phyloP scores from a whole-genome alignment of 2,113 vertebrate species.

The Notarius lentiginosus region DNA sequence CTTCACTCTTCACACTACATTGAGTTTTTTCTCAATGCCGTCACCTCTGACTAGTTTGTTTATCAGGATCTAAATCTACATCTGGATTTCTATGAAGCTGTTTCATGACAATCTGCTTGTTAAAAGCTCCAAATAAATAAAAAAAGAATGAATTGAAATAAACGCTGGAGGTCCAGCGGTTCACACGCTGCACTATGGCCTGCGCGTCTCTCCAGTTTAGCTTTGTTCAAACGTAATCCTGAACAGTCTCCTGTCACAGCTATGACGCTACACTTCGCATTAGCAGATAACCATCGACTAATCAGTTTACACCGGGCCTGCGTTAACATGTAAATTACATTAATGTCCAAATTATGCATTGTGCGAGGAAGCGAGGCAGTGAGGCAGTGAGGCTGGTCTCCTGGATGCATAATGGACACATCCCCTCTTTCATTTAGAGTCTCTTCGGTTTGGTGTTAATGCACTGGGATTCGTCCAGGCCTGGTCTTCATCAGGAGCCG shows the following conservation, averaged over 20 bases:
- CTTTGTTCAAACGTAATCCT: slow-evolving; percentile 59
- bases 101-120: background rate
- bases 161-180: background rate
- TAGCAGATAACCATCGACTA: slow-evolving; percentile 78
- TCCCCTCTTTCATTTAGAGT: slow-evolving; percentile 73
- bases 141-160: background rate
- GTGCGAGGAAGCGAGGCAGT: slow-evolving; percentile 64
- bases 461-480: slow-evolving; percentile 68
- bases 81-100: background rate
- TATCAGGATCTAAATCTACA: background rate
- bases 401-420: slow-evolving; percentile 68
- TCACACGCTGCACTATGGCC: background rate
- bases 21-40: background rate
- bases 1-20: background rate
- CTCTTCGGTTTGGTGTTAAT: slow-evolving; percentile 75
- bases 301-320: slow-evolving; percentile 77
- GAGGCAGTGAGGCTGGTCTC: slow-evolving; percentile 64
- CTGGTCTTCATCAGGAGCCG: slow-evolving; percentile 71
- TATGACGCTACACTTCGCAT: slow-evolving; percentile 70
- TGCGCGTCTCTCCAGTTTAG: slow-evolving; percentile 20
- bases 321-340: slow-evolving; percentile 79
- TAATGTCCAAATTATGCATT: slow-evolving; percentile 78
- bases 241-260: slow-evolving; percentile 62
- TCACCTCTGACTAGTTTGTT: background rate
- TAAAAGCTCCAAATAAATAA: background rate